phyloP scores from a whole-genome alignment of 2,888 invertebrate species.

The Steinernema scapterisci region DNA sequence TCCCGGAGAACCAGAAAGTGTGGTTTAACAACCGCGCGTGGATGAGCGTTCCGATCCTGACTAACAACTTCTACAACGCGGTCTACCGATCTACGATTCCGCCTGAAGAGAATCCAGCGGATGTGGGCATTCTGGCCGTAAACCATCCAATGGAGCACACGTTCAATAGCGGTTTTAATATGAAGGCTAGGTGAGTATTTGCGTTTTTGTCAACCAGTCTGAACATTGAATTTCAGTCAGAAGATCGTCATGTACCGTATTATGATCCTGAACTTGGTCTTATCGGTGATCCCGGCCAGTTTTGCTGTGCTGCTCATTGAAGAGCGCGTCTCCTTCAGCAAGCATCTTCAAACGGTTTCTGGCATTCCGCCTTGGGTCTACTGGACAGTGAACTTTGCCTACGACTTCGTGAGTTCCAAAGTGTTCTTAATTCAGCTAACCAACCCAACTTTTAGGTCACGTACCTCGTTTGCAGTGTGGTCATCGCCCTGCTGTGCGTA shows the following conservation, averaged over 20 bases:
- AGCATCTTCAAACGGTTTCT: constrained; percentile 78
- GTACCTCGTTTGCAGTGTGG: constrained; percentile 51
- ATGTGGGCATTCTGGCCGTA: constrained; percentile 75
- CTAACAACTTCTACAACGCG: constrained; percentile 70
- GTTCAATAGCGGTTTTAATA: constrained; percentile 23
- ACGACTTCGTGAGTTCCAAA: constrained; percentile 76
- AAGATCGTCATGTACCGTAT: constrained; percentile 53
- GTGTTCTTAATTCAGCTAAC: background rate
- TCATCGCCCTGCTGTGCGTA: constrained; percentile 75
- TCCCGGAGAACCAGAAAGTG: constrained; percentile 54
- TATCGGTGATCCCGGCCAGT: constrained; percentile 79
- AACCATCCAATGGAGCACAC: constrained; percentile 77
- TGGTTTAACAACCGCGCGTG: constrained; percentile 92
- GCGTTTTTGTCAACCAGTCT: background rate
- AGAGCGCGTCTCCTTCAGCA: constrained; percentile 43
- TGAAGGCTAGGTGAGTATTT: background rate
- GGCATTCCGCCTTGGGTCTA: constrained; percentile 79
- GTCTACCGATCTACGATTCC: constrained; percentile 64
- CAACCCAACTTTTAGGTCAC: constrained; percentile 42
- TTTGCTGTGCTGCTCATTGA: constrained; percentile 80
- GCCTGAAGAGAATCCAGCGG: constrained; percentile 45
- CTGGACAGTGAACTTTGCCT: constrained; percentile 78
- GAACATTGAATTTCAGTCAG: constrained; percentile 42
- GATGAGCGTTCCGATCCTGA: constrained; percentile 78
- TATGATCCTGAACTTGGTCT: constrained; percentile 72